Evolutionary conservation across 2,888 invertebrate genomes (phyloP).

Genomic region (Catocala nupta): DNA sequence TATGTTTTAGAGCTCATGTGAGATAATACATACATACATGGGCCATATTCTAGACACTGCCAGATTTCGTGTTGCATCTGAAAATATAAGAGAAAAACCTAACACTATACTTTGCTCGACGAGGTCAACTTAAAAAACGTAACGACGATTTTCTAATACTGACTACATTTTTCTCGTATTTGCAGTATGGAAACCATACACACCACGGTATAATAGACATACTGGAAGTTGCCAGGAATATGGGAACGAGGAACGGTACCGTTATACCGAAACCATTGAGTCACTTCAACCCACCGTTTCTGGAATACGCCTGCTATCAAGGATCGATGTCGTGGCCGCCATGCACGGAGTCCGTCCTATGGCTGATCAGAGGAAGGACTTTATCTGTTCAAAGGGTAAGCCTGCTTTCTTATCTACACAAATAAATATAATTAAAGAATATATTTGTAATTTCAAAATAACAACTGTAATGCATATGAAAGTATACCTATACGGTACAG

Average conservation of each 20-base stretch:
- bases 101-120: too few relatives aligned
- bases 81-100: too few relatives aligned
- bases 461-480: too few relatives aligned
- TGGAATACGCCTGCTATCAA: conserved; percentile 71
- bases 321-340: conserved; percentile 75
- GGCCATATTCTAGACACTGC: too few relatives aligned
- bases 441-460: too few relatives aligned
- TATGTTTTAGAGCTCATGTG: too few relatives aligned
- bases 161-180: conserved; percentile 16
- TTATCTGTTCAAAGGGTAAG: conserved; percentile 68
- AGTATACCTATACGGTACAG: too few relatives aligned
- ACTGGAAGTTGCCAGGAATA: conserved; percentile 35
- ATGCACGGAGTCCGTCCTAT: conserved; percentile 72
- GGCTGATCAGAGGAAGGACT: conserved; percentile 69
- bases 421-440: too few relatives aligned
- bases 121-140: too few relatives aligned
- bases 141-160: too few relatives aligned
- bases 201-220: conserved; percentile 61
- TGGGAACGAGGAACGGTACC: conserved; percentile 20
- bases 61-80: too few relatives aligned
- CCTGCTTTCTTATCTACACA: not conserved
- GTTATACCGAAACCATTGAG: conserved; percentile 49
- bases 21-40: too few relatives aligned
- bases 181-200: conserved; percentile 64
- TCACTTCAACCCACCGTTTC: conserved; percentile 67